These are phyloP conservation scores for Polydrusus pterygomalis DNA, from an alignment of 2,888 invertebrate species.

Conservation along the genomic window DNA sequence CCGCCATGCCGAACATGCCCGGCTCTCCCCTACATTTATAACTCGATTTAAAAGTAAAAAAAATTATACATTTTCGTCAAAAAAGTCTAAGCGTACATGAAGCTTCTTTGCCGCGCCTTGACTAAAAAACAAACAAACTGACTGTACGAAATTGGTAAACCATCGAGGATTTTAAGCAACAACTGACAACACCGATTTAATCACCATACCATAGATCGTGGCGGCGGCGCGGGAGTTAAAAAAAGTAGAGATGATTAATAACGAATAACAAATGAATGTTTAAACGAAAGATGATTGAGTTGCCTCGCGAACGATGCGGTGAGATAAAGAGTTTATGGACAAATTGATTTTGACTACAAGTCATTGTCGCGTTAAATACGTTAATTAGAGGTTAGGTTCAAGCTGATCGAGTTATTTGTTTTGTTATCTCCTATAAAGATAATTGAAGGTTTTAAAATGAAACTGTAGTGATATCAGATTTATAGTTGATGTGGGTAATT, in stretches of 20 bases:
- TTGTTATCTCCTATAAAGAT: not conserved
- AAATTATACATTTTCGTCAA: no score
- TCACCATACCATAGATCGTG: constrained; percentile 42
- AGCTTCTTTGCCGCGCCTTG: no score
- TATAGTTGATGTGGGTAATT: not conserved
- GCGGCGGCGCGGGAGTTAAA: constrained; percentile 45
- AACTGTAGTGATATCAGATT: not conserved
- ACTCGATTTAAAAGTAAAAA: no score
- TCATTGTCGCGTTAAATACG: constrained; percentile 54
- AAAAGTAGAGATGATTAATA: constrained; percentile 56
- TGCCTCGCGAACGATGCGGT: constrained; percentile 53
- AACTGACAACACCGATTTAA: constrained; percentile 31
- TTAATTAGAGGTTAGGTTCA: constrained; percentile 41
- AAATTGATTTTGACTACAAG: constrained; percentile 55
- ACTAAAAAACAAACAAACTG: no score
- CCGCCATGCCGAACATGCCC: no score
- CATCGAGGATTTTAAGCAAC: not conserved
- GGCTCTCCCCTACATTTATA: no score
- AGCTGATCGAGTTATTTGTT: constrained; percentile 23
- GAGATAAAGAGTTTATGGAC: constrained; percentile 52
- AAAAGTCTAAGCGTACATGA: no score
- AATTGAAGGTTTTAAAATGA: not conserved
- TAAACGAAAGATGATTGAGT: constrained; percentile 56
- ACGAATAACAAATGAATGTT: constrained; percentile 58
- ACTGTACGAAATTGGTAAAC: no score